Evolutionary conservation across 2,113 vertebrate species (phyloP).

Genomic region (Sturnus vulgaris): DNA sequence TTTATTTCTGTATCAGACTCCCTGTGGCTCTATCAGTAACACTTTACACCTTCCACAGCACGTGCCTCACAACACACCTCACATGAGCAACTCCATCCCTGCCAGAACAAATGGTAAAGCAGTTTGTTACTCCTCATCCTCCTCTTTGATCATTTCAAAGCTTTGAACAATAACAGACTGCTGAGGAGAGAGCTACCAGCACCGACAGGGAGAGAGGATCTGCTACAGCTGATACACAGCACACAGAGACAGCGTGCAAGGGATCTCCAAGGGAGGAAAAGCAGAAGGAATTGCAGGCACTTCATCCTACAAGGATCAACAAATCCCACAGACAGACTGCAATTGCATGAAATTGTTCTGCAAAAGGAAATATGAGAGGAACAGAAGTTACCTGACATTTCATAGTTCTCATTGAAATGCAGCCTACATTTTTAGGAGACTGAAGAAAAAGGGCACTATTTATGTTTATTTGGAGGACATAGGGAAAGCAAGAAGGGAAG

Average conservation of each 20-base stretch:
- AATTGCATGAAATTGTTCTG: not conserved
- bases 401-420: not conserved
- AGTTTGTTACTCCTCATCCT: not conserved
- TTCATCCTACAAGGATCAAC: not conserved
- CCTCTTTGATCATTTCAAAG: not conserved
- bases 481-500: not conserved
- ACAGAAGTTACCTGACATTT: not conserved
- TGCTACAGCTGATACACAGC: not conserved
- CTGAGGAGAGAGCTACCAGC: not conserved
- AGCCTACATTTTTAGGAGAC: not conserved
- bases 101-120: not conserved
- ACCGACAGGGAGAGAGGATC: not conserved
- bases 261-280: not conserved
- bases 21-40: not conserved
- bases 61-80: not conserved
- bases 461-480: not conserved
- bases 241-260: rapidly evolving
- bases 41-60: not conserved
- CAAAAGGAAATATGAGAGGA: not conserved
- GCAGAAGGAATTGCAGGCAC: not conserved
- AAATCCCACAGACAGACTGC: not conserved
- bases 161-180: not conserved
- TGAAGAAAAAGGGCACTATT: not conserved
- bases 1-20: not conserved
- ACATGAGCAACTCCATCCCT: not conserved